Conservation (phyloP, 2,113 vertebrate species). For the Nothobranchius furzeri region DNA sequence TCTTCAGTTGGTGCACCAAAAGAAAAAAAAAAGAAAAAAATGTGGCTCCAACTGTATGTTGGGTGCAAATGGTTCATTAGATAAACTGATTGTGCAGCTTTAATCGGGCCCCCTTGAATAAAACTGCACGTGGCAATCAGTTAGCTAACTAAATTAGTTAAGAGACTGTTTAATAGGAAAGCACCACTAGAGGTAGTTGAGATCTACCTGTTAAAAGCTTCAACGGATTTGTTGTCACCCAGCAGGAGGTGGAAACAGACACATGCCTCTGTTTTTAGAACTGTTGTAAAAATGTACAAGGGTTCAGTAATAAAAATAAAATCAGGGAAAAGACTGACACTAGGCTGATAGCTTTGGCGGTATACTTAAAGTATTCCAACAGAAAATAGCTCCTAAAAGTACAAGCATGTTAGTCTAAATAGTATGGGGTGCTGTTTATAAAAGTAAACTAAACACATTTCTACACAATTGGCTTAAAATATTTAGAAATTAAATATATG, state of each 20-base stretch:
- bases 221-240: slow-evolving; percentile 3
- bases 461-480: no score
- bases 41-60: slow-evolving; percentile 57
- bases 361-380: neutral
- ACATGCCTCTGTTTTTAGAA: neutral
- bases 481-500: no score
- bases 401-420: no score
- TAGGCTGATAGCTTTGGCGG: no score
- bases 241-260: neutral
- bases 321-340: neutral
- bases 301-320: neutral
- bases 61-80: slow-evolving; percentile 62
- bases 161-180: slow-evolving; percentile 7
- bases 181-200: slow-evolving; percentile 4
- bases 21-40: slow-evolving; percentile 61
- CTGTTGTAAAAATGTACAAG: slow-evolving; percentile 2
- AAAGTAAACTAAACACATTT: no score
- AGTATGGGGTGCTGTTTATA: no score
- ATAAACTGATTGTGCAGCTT: slow-evolving; percentile 43
- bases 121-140: slow-evolving; percentile 44
- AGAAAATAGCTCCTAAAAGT: no score
- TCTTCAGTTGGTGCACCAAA: slow-evolving; percentile 60
- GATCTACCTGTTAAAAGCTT: slow-evolving; percentile 11
- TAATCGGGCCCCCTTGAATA: slow-evolving; percentile 40
- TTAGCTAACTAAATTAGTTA: slow-evolving; percentile 34